Evolutionary conservation across 2,888 invertebrate genomes (phyloP).

Genomic region (Stratiomys singularior): DNA sequence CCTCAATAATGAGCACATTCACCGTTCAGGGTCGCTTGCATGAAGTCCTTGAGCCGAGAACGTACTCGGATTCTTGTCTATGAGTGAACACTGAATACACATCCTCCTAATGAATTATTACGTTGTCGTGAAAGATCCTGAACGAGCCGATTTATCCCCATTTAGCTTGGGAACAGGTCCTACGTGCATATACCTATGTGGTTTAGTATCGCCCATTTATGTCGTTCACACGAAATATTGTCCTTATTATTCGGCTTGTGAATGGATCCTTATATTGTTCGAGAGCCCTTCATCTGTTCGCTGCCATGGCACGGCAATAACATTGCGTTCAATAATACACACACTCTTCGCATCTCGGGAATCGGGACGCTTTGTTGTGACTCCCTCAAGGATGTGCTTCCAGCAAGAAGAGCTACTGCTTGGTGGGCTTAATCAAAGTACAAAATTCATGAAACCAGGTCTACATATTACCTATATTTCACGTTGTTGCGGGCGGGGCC

Average conservation of each 20-base stretch:
- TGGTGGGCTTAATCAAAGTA: conserved; percentile 30
- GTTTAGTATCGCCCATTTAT: conserved; percentile 25
- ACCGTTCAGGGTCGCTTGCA: conserved; percentile 4
- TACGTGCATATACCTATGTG: neutral
- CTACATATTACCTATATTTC: too few species aligned
- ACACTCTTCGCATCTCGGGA: neutral
- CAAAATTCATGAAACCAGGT: neutral
- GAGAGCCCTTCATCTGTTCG: conserved; percentile 30
- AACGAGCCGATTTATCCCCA: conserved; percentile 34
- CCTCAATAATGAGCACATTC: conserved; percentile 31
- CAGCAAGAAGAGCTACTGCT: conserved; percentile 18
- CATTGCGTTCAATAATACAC: conserved; percentile 15
- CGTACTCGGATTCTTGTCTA: conserved; percentile 26
- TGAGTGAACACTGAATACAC: conserved; percentile 27
- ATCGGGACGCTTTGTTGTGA: neutral
- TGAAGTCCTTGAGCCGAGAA: neutral
- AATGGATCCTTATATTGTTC: conserved; percentile 30
- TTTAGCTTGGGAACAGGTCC: neutral
- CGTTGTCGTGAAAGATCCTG: conserved; percentile 29
- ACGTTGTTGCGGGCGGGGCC: too few species aligned
- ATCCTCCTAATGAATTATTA: conserved; percentile 42
- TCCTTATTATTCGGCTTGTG: conserved; percentile 40
- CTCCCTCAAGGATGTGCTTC: conserved; percentile 23
- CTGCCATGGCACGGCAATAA: neutral
- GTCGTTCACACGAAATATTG: conserved; percentile 33